A percentile compares a stretch with the other conserved stretches of the same genome.
phyloP scores from a whole-genome alignment of 2,797 vertebrate genomes.

The Hyperoplus lanceolatus region DNA sequence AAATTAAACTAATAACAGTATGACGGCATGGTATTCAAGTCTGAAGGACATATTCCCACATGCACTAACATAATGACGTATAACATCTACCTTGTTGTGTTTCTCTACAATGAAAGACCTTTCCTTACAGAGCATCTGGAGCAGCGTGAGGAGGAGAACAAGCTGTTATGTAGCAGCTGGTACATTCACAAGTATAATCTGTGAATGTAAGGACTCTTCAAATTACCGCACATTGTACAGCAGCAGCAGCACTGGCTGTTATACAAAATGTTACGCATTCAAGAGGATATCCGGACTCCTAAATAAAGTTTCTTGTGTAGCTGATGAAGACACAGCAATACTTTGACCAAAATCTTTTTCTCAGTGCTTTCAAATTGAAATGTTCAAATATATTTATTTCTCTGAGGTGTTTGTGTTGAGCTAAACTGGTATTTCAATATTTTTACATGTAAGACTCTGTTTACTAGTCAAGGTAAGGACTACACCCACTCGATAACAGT shows the following conservation, averaged over 20 bases:
- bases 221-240: neutral
- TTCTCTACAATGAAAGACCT: slow-evolving; percentile 85
- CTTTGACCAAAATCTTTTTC: neutral
- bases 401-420: neutral
- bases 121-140: slow-evolving; percentile 87
- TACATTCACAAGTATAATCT: slow-evolving; percentile 21
- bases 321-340: neutral
- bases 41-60: slow-evolving; percentile 12
- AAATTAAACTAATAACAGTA: neutral
- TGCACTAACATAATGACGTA: slow-evolving; percentile 33
- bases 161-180: slow-evolving; percentile 50
- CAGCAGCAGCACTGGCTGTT: neutral
- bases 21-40: neutral
- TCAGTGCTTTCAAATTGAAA: neutral
- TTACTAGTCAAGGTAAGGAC: neutral
- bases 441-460: neutral
- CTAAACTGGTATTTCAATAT: neutral
- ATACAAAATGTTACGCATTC: neutral
- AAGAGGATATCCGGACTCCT: neutral
- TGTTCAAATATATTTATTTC: neutral
- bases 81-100: slow-evolving; percentile 85
- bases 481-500: neutral
- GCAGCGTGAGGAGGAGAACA: slow-evolving; percentile 74
- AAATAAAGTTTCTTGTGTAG: neutral
- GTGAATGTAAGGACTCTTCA: neutral